phyloP scores from a whole-genome alignment of 2,113 vertebrate species.

The Mesembrinibis cayennensis region DNA sequence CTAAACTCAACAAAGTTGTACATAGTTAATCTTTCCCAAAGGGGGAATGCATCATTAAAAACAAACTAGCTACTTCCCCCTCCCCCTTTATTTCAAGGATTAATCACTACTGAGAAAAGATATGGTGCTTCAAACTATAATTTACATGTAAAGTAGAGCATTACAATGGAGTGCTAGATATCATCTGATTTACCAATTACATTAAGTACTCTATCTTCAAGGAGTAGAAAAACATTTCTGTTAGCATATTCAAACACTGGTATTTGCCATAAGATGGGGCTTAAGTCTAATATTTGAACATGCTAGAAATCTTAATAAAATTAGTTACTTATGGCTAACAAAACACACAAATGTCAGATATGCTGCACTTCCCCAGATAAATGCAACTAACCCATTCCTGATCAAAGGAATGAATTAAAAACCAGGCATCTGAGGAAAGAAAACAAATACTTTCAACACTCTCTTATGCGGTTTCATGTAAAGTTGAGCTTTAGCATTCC shows the following conservation, averaged over 20 bases:
- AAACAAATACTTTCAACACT: background rate
- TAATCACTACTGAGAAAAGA: constrained; percentile 61
- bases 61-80: background rate
- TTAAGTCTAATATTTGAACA: background rate
- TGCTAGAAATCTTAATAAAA: background rate
- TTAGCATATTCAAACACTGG: constrained; percentile 1
- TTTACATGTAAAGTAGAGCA: constrained; percentile 49
- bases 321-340: background rate
- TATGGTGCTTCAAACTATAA: constrained; percentile 42
- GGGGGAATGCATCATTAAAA: constrained; percentile 41
- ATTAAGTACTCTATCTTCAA: constrained; percentile 16
- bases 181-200: constrained; percentile 47
- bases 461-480: background rate
- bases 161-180: constrained; percentile 32
- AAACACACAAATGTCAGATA: background rate
- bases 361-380: background rate
- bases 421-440: background rate
- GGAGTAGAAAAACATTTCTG: constrained; percentile 24
- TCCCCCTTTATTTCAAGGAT: constrained; percentile 38
- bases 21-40: constrained; percentile 25
- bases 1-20: constrained; percentile 18
- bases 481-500: background rate
- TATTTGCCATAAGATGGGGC: background rate
- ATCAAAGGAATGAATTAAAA: background rate
- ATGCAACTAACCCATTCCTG: background rate